Conservation (phyloP, 2,797 vertebrate species). For the Coregonus sp. region DNA sequence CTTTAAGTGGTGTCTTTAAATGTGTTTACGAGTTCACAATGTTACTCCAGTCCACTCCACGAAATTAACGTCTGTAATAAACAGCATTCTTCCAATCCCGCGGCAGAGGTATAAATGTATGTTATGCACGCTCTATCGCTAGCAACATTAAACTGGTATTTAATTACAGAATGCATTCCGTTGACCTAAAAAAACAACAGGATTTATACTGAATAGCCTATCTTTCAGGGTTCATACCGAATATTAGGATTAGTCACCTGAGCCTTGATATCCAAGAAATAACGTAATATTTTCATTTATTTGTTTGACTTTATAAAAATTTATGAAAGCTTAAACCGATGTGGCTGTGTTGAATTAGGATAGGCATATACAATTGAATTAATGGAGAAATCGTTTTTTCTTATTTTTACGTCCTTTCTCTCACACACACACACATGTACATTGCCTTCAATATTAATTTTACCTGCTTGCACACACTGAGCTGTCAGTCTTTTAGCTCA, state of each 20-base stretch:
- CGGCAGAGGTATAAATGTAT: background rate
- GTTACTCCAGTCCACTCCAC: conserved; percentile 11
- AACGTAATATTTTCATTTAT: background rate
- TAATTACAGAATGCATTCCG: background rate
- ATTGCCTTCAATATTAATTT: background rate
- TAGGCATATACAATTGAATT: no score
- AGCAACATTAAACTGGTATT: background rate
- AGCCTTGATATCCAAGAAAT: background rate
- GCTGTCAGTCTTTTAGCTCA: no score
- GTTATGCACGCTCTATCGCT: background rate
- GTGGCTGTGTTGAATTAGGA: no score
- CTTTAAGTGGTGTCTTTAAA: conserved; percentile 19
- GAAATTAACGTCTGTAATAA: conserved; percentile 19
- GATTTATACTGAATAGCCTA: background rate
- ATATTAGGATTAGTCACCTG: background rate
- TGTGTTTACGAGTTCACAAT: conserved; percentile 23
- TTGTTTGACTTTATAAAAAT: no score
- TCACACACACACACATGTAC: background rate
- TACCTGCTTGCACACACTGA: background rate
- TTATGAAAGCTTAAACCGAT: no score
- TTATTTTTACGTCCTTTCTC: background rate
- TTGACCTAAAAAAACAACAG: background rate
- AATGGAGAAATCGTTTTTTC: background rate
- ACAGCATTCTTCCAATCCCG: conserved; percentile 9
- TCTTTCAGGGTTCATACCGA: no score